Conservation (phyloP, 2,888 invertebrate genomes). For the Sialis fuliginosa region DNA sequence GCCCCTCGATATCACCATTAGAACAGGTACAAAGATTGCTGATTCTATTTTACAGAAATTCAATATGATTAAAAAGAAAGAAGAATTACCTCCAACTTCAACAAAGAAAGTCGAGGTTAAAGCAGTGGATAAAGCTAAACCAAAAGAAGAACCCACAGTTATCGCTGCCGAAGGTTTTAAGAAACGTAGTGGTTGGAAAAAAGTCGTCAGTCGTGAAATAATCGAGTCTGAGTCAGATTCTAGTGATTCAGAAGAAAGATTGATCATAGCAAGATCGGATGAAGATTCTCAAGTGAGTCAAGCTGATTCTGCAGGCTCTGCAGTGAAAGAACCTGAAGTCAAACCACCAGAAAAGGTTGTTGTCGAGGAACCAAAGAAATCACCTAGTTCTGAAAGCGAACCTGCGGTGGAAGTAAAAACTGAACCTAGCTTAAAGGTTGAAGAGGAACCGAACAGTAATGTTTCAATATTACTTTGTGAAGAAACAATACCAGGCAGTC, state of each 20-base stretch:
- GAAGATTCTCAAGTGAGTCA: constrained; percentile 19
- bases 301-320: constrained; percentile 14
- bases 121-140: constrained; percentile 6
- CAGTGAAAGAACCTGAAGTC: constrained; percentile 14
- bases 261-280: constrained; percentile 34
- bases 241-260: constrained; percentile 42
- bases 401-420: not conserved
- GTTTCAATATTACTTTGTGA: constrained; percentile 66
- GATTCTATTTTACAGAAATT: constrained; percentile 24
- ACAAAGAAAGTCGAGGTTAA: constrained; percentile 5
- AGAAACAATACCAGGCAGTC: constrained; percentile 82
- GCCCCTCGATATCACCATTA: constrained; percentile 20
- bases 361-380: constrained; percentile 6
- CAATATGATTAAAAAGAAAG: constrained; percentile 19
- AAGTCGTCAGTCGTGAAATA: constrained; percentile 26
- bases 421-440: constrained; percentile 1
- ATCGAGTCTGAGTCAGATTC: constrained; percentile 41
- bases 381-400: not conserved
- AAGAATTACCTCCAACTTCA: constrained; percentile 8
- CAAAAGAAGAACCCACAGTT: constrained; percentile 13
- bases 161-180: constrained; percentile 17
- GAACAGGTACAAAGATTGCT: constrained; percentile 23
- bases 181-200: constrained; percentile 14
- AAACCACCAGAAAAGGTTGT: constrained; percentile 13
- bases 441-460: constrained; percentile 42